These are phyloP conservation scores for Metacarcinus magister DNA, from an alignment of 2,888 invertebrate genomes.

Conservation along the genomic window DNA sequence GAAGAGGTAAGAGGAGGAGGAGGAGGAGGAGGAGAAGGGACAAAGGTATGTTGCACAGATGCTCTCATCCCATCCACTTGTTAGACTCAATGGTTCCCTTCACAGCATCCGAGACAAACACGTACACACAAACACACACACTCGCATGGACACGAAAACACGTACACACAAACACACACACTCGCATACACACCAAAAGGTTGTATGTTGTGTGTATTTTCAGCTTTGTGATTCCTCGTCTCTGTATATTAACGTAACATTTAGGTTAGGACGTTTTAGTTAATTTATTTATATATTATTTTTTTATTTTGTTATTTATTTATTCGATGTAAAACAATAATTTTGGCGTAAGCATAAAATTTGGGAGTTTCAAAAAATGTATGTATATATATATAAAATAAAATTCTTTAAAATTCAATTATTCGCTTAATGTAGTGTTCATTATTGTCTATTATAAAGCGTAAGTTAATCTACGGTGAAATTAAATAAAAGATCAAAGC, in stretches of 20 bases:
- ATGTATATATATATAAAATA: too few relatives aligned
- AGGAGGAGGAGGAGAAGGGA: slow-evolving; percentile 16
- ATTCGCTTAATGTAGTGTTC: background rate
- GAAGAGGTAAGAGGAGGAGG: background rate
- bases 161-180: background rate
- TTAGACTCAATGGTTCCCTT: background rate
- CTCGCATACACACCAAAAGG: background rate
- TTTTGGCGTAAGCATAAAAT: background rate
- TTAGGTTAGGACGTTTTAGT: background rate
- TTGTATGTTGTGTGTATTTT: background rate
- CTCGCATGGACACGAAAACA: background rate
- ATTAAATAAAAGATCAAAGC: background rate
- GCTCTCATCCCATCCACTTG: background rate
- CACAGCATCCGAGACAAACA: background rate
- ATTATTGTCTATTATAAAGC: background rate
- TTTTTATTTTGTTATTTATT: background rate
- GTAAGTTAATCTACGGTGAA: background rate
- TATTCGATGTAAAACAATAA: background rate
- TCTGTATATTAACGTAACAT: background rate
- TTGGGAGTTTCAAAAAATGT: background rate
- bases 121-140: slow-evolving; percentile 4
- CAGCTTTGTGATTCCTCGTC: background rate
- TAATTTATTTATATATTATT: background rate
- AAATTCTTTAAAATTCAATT: background rate
- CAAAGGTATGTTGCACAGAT: background rate